Base-by-base conservation (phyloP, 2,113 vertebrate genomes). In the Dolichallabes microphthalmus region DNA sequence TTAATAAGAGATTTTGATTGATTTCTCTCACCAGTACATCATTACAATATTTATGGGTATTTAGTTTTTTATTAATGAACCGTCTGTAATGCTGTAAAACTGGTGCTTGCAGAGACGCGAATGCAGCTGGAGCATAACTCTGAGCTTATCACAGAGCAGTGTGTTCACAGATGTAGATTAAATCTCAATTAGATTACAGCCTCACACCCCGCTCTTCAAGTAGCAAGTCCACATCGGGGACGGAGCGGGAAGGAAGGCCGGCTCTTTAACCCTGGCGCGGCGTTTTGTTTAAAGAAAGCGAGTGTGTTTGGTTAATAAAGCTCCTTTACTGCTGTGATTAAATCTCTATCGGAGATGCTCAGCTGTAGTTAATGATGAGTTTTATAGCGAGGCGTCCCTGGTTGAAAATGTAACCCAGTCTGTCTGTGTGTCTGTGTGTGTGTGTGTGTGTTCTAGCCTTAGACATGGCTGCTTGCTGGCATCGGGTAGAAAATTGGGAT, bases 281-380 rank as follows among this genome's bases (percentile, higher is more conserved):
- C 32, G 69, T 4, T 45, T 71, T 66, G 78, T 61, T 57, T 80
- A 64, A 66, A 71, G 84, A 80, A 77, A 63, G 71, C 50, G 39
- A 79, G 76, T 20, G 64, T 39, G 57, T 84, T 82, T 88, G 77
- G 39, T 81, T 82, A 71, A 69, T 81, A 81, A 39, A 86, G 84
- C 68, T 87, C 75, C 80, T 83, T 80, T 82, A 86, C 64, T 66
- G 78, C 58, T 82, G 55, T 68, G 81, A 87, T 86, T 78, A 82
- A 82, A 88, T 81, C 19, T 82, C 75, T 64, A 80, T 69, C 63
- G 32, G 32, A 71, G 77, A 77, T 45, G n/a, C 81, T 60, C 39
- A 10, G 61, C 45, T 15, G 63, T 78, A 50, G 77, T 73, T 86
- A 86, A 86, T 58, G 86, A 83, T 73, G 30, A 81, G 52, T 78